Base-by-base conservation (phyloP, 2,113 vertebrate genomes). In the Carassius gibelio region DNA sequence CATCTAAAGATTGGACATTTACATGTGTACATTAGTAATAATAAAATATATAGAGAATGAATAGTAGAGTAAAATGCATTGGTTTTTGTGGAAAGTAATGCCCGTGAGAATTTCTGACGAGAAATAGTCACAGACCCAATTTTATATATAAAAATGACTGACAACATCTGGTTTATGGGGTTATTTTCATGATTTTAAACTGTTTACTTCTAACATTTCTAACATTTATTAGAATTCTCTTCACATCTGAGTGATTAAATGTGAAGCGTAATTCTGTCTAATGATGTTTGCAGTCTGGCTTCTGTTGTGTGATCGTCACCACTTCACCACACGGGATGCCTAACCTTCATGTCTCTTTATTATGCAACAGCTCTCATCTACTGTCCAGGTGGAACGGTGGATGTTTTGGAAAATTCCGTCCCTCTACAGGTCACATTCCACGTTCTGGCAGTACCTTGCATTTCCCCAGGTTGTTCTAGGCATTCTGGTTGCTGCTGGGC, bases 401-500 rank as follows among this genome's bases (percentile, higher is more conserved):
- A 76, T 90, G 84, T 88, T 90, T 82, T 87, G 88, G 88, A 87
- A 89, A 89, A 90, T 89, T 94, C 89, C 88, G 8, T 36, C 75
- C 59, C 61, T 79, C 90, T 85, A 55, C 75, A 74, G 85, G 82
- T 62, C 79, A 64, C 45, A 90, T 69, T 26, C 45, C 88, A 86
- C 13, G 19, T 55, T 87, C 82, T 89, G 93, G 92, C 86, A 87
- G 61, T 81, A n/a, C 62, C 59, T 11, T 77, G 77, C 80, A 86
- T 84, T 88, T 87, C 89, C 91, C 89, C 71, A 86, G 86, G 86
- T 88, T 66, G 5, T 89, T 90, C 89, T 87, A 89, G 81, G 88
- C 72, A 87, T 88, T 81, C 86, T 34, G 91, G 91, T 91, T 91
- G 90, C 88, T 88, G 89, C 86, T 89, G 93, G 93, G 92, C 84